A percentile compares a stretch with the other conserved stretches of the same genome.
Evolutionary conservation across 2,797 vertebrate species (phyloP).

Genomic region (Schizothorax lantsangensis): DNA sequence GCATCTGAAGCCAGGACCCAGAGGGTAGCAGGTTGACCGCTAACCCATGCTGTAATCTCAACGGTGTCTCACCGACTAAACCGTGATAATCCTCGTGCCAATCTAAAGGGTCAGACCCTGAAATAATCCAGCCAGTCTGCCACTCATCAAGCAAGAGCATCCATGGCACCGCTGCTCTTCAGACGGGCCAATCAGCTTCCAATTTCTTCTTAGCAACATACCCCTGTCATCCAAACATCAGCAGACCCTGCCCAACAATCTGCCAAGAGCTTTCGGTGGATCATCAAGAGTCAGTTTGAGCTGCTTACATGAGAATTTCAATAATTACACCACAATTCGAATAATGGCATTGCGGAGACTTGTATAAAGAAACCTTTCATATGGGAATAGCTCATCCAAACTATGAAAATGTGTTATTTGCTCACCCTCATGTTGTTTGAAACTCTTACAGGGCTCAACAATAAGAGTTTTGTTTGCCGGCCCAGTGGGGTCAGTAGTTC

Average conservation of each 20-base stretch:
- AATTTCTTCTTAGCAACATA: neutral
- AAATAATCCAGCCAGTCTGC: constrained; percentile 73
- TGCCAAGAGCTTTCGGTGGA: neutral
- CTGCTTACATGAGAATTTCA: constrained; percentile 1
- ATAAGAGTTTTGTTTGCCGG: neutral
- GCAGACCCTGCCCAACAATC: neutral
- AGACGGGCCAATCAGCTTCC: constrained; percentile 15
- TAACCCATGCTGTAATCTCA: constrained; percentile 61
- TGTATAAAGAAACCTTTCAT: neutral
- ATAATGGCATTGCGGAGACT: neutral
- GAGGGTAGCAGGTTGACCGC: constrained; percentile 2
- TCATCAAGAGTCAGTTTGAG: constrained; percentile 14
- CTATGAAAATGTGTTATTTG: neutral
- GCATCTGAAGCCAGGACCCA: constrained; percentile 19
- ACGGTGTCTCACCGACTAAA: constrained; percentile 65
- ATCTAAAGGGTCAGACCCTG: constrained; percentile 69
- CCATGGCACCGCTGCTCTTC: neutral
- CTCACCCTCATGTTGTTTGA: neutral
- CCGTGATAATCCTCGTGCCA: constrained; percentile 74
- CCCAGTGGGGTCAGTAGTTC: neutral
- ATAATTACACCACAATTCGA: neutral
- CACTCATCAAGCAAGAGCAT: constrained; percentile 50
- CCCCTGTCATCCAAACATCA: constrained; percentile 13
- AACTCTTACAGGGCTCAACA: constrained; percentile 2
- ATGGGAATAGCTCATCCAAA: neutral